A percentile compares a stretch with the other conserved stretches of the same genome.
Conservation (phyloP, 1,140 invertebrate species). For the Palaemon carinicauda region DNA sequence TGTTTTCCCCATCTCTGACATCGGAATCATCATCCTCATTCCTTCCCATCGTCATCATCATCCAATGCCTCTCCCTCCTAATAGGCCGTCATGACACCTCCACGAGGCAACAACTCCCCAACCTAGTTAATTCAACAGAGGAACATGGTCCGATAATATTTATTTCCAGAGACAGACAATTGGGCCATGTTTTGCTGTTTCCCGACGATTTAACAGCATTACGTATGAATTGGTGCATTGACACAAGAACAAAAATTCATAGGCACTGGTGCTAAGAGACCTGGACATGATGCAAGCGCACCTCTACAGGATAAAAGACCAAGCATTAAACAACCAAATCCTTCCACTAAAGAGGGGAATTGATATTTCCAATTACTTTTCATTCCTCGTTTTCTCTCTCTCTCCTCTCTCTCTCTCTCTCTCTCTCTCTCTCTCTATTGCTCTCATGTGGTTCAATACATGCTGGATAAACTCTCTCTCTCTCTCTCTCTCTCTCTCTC, state of each 20-base stretch:
- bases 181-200: slow-evolving; percentile 27
- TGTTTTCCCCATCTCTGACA: no score
- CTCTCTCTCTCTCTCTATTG: background rate
- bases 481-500: no score
- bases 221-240: slow-evolving; percentile 23
- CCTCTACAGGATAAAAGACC: background rate
- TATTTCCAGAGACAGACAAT: slow-evolving; percentile 29
- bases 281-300: background rate
- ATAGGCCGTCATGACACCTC: slow-evolving; percentile 16
- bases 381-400: background rate
- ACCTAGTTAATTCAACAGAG: slow-evolving; percentile 30
- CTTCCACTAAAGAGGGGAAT: background rate
- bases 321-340: background rate
- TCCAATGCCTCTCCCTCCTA: background rate
- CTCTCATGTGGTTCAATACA: background rate
- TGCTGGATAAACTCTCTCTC: no score
- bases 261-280: slow-evolving; percentile 1
- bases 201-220: slow-evolving; percentile 23
- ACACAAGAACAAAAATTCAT: slow-evolving; percentile 12
- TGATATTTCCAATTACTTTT: background rate
- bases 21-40: no score
- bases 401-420: background rate
- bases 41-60: no score
- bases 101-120: slow-evolving; percentile 10
- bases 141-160: slow-evolving; percentile 34